Percentiles rank a stretch among this genome's conserved stretches.
These are phyloP conservation scores for Callipepla squamata DNA, from an alignment of 2,113 vertebrate genomes.

Conservation along the genomic window DNA sequence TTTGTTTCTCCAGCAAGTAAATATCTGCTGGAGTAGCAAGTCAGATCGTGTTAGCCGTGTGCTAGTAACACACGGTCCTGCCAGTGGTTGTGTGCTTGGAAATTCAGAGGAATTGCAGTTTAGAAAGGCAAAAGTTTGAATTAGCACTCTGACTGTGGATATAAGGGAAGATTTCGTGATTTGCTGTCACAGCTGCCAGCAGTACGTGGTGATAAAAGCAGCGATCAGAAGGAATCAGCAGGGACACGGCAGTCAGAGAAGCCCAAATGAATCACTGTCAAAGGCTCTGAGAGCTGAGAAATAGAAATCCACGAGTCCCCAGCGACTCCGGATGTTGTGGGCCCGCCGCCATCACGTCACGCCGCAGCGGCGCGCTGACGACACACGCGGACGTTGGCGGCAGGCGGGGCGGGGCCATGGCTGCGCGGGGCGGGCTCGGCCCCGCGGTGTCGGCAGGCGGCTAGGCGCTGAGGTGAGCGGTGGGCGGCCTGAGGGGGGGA, in stretches of 20 bases:
- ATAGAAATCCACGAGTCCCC: too few relatives aligned
- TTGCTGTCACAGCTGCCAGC: not conserved
- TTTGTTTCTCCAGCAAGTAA: not conserved
- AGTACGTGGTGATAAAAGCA: not conserved
- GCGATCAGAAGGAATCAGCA: not conserved
- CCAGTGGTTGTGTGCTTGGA: not conserved
- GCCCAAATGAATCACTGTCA: not conserved
- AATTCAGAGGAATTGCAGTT: not conserved
- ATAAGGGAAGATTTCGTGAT: not conserved
- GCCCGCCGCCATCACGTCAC: too few relatives aligned
- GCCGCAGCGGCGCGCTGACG: too few relatives aligned
- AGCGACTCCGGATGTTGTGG: too few relatives aligned
- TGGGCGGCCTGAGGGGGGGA: too few relatives aligned
- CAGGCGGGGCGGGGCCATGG: too few relatives aligned
- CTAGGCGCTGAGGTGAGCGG: not conserved
- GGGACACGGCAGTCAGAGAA: not conserved
- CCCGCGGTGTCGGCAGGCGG: not conserved
- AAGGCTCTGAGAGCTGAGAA: not conserved
- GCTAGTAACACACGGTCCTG: not conserved
- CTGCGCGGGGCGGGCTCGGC: too few relatives aligned
- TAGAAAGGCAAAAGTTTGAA: not conserved
- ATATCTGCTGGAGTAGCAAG: not conserved
- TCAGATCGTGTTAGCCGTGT: not conserved
- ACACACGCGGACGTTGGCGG: too few relatives aligned
- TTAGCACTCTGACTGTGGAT: not conserved